phyloP scores from a whole-genome alignment of 2,888 invertebrate genomes.

The Phyto melanocephala region DNA sequence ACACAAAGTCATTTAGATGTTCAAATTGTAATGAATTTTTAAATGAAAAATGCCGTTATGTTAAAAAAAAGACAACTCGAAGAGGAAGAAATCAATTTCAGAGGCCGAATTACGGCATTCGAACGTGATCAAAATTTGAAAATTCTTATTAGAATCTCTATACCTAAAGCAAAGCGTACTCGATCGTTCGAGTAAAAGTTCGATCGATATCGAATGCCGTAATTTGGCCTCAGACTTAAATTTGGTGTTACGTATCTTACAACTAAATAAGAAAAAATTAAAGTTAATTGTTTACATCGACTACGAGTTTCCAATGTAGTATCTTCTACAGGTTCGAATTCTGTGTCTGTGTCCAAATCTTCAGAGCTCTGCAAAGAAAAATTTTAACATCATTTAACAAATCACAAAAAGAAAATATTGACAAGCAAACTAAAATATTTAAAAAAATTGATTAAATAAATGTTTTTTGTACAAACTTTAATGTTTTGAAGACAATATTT shows the following conservation, averaged over 20 bases:
- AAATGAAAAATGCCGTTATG: background rate
- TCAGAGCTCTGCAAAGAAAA: constrained; percentile 81
- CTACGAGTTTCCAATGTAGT: constrained; percentile 85
- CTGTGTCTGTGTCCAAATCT: constrained; percentile 84
- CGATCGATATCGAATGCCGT: no score
- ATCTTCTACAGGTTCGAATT: constrained; percentile 85
- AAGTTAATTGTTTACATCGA: constrained; percentile 79
- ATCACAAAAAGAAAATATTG: background rate
- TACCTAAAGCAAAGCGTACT: no score
- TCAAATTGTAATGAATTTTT: background rate
- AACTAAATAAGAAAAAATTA: constrained; percentile 50
- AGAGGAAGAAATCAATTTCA: constrained; percentile 46
- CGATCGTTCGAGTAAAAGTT: no score
- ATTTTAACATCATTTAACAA: background rate
- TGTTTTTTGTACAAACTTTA: no score
- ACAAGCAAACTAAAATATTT: background rate
- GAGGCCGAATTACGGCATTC: no score
- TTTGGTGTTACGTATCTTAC: background rate
- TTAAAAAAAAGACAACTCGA: constrained; percentile 33
- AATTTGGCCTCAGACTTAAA: no score
- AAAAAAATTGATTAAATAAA: background rate
- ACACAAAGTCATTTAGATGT: constrained; percentile 22
- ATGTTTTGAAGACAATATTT: no score
- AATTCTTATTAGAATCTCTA: no score
- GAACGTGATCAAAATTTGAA: no score